A percentile compares a stretch with the other conserved stretches of the same genome.
Evolutionary conservation across 2,888 invertebrate genomes (phyloP).

Genomic region (Vanessa cardui): DNA sequence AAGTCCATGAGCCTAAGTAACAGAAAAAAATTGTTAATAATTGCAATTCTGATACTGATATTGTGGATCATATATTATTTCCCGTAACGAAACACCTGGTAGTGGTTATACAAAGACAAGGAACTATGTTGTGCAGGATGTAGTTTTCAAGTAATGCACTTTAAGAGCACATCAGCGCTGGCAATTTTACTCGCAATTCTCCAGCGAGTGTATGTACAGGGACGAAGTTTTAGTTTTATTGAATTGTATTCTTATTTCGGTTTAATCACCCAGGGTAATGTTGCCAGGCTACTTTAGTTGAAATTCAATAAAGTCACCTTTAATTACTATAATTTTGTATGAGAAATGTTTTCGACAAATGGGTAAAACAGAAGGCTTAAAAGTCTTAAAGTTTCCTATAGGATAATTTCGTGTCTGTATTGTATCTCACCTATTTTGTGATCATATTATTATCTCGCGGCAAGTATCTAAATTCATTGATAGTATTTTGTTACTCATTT

Average conservation of each 20-base stretch:
- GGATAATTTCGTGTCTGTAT: too few relatives aligned
- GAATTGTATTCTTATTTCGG: neutral
- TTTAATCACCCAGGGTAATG: neutral
- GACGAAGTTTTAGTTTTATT: neutral
- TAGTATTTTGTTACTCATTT: too few relatives aligned
- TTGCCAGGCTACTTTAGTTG: neutral
- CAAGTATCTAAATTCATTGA: too few relatives aligned
- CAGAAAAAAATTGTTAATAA: too few relatives aligned
- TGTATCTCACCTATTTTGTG: too few relatives aligned
- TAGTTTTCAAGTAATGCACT: conserved; percentile 23
- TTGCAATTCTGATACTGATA: neutral
- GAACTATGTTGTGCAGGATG: conserved; percentile 7
- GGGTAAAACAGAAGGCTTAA: too few relatives aligned
- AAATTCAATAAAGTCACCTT: too few relatives aligned
- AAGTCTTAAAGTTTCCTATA: too few relatives aligned
- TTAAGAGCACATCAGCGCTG: conserved; percentile 14
- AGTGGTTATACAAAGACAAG: conserved; percentile 15
- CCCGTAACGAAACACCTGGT: conserved; percentile 1
- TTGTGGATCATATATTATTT: neutral
- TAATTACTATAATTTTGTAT: too few relatives aligned
- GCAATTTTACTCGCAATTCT: conserved; percentile 12
- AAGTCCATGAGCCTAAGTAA: too few relatives aligned
- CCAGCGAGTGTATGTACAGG: neutral
- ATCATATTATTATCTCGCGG: too few relatives aligned
- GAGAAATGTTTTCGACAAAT: too few relatives aligned